phyloP scores from a whole-genome alignment of 2,888 invertebrate genomes.

The Saturnia pavonia region DNA sequence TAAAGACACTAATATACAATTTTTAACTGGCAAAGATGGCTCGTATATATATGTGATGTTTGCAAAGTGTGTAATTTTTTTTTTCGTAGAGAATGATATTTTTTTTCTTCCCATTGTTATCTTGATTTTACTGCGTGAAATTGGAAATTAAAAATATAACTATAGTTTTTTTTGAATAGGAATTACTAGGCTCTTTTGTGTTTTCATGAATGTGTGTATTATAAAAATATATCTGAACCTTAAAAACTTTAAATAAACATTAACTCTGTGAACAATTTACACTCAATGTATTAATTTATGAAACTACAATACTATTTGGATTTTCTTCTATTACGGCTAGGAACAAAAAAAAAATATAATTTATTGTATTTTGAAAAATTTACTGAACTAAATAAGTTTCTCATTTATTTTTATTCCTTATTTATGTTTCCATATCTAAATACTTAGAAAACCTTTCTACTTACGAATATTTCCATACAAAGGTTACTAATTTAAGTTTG shows the following conservation, averaged over 20 bases:
- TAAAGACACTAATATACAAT: not conserved
- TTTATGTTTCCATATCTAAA: not conserved
- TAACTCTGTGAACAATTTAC: not conserved
- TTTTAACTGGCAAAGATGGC: slow-evolving; percentile 3
- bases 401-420: not conserved
- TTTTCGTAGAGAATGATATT: not conserved
- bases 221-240: too few relatives aligned
- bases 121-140: not conserved
- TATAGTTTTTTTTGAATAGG: not conserved
- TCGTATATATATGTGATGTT: not conserved
- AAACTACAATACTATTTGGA: not conserved
- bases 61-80: not conserved
- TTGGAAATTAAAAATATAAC: not conserved
- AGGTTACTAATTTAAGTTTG: too few relatives aligned
- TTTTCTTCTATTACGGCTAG: not conserved
- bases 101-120: not conserved
- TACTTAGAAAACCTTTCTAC: not conserved
- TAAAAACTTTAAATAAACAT: not conserved
- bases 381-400: not conserved
- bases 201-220: too few relatives aligned
- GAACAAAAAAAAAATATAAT: too few relatives aligned
- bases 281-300: not conserved
- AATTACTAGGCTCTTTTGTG: not conserved
- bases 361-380: not conserved
- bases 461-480: not conserved